phyloP scores from a whole-genome alignment of 2,113 vertebrate genomes.

The Tyto alba region DNA sequence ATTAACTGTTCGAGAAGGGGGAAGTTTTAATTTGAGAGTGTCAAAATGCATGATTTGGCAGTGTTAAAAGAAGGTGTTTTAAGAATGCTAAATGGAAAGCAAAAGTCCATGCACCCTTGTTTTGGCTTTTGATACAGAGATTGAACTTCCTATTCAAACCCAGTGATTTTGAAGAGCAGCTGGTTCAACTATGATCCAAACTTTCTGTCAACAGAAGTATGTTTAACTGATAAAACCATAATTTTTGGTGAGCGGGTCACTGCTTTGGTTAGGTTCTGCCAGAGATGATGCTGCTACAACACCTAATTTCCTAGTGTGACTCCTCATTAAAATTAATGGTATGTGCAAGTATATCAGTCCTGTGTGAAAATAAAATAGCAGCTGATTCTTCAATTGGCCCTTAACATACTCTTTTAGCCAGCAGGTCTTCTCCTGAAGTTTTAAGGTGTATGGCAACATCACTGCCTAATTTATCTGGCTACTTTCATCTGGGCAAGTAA shows the following conservation, averaged over 20 bases:
- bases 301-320: not conserved
- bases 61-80: not conserved
- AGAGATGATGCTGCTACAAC: not conserved
- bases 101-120: not conserved
- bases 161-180: not conserved
- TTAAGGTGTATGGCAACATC: not conserved
- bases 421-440: not conserved
- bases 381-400: not conserved
- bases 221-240: not conserved
- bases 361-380: not conserved
- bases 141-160: not conserved
- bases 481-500: not conserved
- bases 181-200: not conserved
- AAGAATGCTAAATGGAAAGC: not conserved
- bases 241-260: not conserved
- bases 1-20: not conserved
- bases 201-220: not conserved
- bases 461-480: not conserved
- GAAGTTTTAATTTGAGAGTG: not conserved
- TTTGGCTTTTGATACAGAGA: not conserved
- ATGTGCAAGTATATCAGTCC: not conserved
- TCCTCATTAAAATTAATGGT: not conserved
- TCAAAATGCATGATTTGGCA: not conserved
- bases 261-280: not conserved
- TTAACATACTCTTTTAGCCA: not conserved